Conservation (phyloP, 2,888 invertebrate species). For the Spatulosminthurus flaviceps region DNA sequence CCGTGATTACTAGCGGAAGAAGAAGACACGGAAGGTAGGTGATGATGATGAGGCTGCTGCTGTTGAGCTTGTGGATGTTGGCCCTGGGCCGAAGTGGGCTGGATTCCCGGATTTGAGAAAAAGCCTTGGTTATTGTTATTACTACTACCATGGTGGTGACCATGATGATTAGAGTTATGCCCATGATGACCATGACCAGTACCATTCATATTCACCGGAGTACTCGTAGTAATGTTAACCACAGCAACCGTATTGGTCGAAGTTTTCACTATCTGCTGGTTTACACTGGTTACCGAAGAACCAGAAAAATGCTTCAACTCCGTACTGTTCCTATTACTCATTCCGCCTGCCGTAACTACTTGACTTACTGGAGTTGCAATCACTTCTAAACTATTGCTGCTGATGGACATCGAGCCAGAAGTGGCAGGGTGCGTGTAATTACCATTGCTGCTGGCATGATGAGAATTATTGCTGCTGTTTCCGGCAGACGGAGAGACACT, state of each 20-base stretch:
- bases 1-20: not conserved
- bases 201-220: conserved; percentile 38
- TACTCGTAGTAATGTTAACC: conserved; percentile 44
- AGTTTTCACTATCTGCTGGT: conserved; percentile 27
- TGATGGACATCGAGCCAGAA: conserved; percentile 26
- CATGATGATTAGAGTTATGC: not conserved
- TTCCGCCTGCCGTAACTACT: not conserved
- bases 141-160: not conserved
- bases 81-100: not conserved
- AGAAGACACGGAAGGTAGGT: not conserved
- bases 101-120: not conserved
- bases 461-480: conserved; percentile 11
- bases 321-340: not conserved
- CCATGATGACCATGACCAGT: not conserved
- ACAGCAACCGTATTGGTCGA: conserved; percentile 34
- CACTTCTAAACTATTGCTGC: not conserved
- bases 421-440: too few relatives aligned
- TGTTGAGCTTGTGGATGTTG: not conserved
- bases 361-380: too few relatives aligned
- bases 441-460: too few relatives aligned
- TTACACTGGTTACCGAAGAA: conserved; percentile 10
- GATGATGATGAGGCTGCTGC: conserved; percentile 16
- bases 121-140: not conserved
- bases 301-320: conserved; percentile 25
- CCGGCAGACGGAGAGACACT: not conserved